These are phyloP conservation scores for Prunella strophiata DNA, from an alignment of 2,797 vertebrate species.

Conservation along the genomic window DNA sequence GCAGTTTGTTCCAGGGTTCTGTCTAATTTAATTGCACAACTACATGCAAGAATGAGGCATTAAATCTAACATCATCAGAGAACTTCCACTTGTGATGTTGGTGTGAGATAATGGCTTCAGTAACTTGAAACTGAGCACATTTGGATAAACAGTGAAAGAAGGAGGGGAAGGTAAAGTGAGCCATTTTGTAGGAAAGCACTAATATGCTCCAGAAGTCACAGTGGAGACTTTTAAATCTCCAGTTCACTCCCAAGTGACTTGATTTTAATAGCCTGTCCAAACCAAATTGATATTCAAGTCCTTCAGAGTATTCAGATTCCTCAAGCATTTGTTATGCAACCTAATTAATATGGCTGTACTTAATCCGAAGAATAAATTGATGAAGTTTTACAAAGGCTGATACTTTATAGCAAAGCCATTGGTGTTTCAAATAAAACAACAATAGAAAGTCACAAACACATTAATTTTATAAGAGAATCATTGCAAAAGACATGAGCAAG, in stretches of 20 bases:
- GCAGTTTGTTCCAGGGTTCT: background rate
- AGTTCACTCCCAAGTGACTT: background rate
- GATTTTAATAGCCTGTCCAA: constrained; percentile 27
- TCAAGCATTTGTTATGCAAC: background rate
- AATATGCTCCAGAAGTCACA: background rate
- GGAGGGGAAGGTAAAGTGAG: background rate
- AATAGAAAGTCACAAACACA: background rate
- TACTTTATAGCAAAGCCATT: background rate
- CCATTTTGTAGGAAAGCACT: background rate
- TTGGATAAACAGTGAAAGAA: background rate
- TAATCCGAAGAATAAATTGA: constrained; percentile 7
- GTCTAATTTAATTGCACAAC: background rate
- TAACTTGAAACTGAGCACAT: background rate
- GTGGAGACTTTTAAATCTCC: background rate
- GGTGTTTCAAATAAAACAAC: background rate
- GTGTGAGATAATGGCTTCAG: background rate
- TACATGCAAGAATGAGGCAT: background rate
- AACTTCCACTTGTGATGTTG: background rate
- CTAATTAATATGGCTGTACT: constrained; percentile 15
- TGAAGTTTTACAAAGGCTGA: background rate
- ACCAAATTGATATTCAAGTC: background rate
- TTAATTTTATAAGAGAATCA: background rate
- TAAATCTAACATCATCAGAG: background rate
- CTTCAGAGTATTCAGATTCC: background rate
- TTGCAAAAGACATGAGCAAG: background rate